These are phyloP conservation scores for Pardosa pseudoannulata DNA, from an alignment of 2,888 invertebrate genomes.

Conservation along the genomic window DNA sequence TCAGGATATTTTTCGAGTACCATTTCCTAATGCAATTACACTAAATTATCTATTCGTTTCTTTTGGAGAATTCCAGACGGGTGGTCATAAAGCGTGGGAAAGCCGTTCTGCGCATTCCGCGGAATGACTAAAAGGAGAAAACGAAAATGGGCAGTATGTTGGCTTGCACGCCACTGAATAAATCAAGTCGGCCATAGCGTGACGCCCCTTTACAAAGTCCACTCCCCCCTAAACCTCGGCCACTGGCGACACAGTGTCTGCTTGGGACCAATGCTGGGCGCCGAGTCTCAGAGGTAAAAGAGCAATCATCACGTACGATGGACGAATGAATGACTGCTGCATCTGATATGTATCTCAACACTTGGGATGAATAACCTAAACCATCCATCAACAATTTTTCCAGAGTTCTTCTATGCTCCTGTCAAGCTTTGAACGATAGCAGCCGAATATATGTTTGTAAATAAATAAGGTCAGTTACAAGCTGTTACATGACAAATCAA, in stretches of 20 bases:
- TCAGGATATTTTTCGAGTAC: slow-evolving; percentile 11
- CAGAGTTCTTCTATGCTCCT: no score
- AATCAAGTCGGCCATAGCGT: slow-evolving; percentile 60
- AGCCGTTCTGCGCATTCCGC: background rate
- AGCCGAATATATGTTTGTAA: no score
- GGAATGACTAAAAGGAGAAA: slow-evolving; percentile 23
- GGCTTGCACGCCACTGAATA: slow-evolving; percentile 57
- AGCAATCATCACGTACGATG: slow-evolving; percentile 6
- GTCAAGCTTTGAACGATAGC: no score
- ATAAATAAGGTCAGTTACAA: no score
- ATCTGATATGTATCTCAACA: background rate
- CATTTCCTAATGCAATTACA: slow-evolving; percentile 19
- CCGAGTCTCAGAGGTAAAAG: background rate
- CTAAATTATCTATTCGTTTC: slow-evolving; percentile 30
- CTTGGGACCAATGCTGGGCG: background rate
- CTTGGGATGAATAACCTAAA: background rate
- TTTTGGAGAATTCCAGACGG: slow-evolving; percentile 31
- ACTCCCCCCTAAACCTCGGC: background rate
- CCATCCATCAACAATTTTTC: background rate
- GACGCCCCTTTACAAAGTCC: background rate
- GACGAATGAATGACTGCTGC: background rate
- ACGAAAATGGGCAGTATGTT: slow-evolving; percentile 38
- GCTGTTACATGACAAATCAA: no score
- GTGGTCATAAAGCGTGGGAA: slow-evolving; percentile 11
- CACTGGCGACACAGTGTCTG: background rate